A percentile compares a stretch with the other conserved stretches of the same genome.
phyloP scores from a whole-genome alignment of 1,140 invertebrate species.

The Nephila pilipes region DNA sequence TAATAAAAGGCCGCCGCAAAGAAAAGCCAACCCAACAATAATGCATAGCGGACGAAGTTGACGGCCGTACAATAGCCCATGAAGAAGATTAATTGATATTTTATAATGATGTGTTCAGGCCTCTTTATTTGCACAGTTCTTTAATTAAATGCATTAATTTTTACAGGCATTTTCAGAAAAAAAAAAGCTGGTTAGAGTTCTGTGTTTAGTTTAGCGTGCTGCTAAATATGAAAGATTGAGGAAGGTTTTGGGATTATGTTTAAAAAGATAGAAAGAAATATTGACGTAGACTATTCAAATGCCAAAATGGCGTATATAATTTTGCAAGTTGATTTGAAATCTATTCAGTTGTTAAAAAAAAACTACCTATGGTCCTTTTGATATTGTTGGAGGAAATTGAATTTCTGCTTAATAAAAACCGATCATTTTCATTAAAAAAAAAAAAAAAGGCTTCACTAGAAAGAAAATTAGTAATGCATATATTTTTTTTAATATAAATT shows the following conservation, averaged over 20 bases:
- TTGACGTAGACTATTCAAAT: not conserved
- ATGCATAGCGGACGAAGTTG: not conserved
- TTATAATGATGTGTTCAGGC: slow-evolving; percentile 33
- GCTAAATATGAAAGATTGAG: not conserved
- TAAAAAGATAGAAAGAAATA: not conserved
- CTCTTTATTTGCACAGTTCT: slow-evolving; percentile 31
- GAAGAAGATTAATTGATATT: slow-evolving; percentile 73
- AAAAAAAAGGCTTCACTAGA: too few species aligned
- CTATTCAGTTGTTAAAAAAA: too few species aligned
- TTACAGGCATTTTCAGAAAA: not conserved
- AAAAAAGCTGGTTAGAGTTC: not conserved
- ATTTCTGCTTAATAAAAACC: too few species aligned
- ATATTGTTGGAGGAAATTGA: too few species aligned
- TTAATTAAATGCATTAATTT: slow-evolving; percentile 62
- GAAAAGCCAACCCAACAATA: not conserved
- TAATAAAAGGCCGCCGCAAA: not conserved
- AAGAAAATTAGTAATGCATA: too few species aligned
- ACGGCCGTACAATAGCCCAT: slow-evolving; percentile 42
- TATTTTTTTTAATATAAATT: too few species aligned
- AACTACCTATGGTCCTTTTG: too few species aligned
- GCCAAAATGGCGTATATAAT: not conserved
- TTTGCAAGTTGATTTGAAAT: not conserved
- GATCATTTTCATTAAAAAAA: too few species aligned
- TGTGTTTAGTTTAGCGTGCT: not conserved
- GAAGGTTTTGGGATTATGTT: not conserved